Percentiles rank a stretch among this genome's conserved stretches.
These are phyloP conservation scores for Lutraria rhynchaena DNA, from an alignment of 1,140 invertebrate species.

Conservation along the genomic window DNA sequence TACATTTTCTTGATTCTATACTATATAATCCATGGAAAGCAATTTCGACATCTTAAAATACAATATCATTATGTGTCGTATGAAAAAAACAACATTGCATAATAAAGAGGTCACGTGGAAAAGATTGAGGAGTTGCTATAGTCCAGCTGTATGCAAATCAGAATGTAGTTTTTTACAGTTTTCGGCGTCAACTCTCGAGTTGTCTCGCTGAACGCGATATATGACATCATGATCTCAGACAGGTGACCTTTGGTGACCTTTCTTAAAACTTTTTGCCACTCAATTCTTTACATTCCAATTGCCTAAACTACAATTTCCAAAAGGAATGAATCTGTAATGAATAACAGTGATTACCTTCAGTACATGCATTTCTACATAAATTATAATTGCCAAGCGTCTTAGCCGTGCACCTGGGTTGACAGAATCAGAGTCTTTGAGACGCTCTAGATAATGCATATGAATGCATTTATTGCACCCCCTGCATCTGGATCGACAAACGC, in stretches of 20 bases:
- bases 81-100: constrained; percentile 49
- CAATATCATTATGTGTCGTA: constrained; percentile 37
- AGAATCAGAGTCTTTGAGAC: constrained; percentile 35
- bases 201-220: constrained; percentile 44
- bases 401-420: constrained; percentile 46
- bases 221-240: constrained; percentile 51
- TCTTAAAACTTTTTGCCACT: constrained; percentile 13
- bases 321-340: constrained; percentile 17
- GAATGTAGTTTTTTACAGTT: constrained; percentile 36
- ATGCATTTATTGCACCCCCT: constrained; percentile 52
- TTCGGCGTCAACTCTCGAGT: constrained; percentile 45
- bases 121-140: constrained; percentile 9
- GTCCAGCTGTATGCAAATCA: constrained; percentile 58
- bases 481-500: constrained; percentile 53
- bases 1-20: not conserved
- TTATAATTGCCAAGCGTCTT: constrained; percentile 42
- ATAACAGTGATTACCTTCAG: constrained; percentile 22
- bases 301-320: constrained; percentile 24
- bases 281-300: constrained; percentile 5
- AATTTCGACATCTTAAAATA: constrained; percentile 46
- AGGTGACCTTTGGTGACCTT: constrained; percentile 32
- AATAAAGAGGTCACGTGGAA: constrained; percentile 51
- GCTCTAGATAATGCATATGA: constrained; percentile 50
- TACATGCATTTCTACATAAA: constrained; percentile 44
- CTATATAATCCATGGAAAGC: constrained; percentile 19